These are phyloP conservation scores for Phataginus tetradactyla DNA, from an alignment of 2,797 vertebrate genomes.

Conservation along the genomic window DNA sequence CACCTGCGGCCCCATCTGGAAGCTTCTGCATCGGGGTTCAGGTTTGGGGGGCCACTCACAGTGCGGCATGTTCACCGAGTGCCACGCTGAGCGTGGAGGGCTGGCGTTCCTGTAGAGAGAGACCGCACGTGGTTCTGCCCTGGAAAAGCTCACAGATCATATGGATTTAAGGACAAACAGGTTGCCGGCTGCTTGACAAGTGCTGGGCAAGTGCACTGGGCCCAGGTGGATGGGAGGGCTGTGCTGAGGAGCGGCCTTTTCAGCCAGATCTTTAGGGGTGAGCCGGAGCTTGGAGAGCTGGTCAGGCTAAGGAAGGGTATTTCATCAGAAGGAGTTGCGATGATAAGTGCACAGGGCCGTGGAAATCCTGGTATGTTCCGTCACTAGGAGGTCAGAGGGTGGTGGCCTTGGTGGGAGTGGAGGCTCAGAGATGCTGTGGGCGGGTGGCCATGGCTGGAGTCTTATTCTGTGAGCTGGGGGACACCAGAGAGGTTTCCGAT, in stretches of 20 bases:
- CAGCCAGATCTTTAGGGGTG: rapidly evolving
- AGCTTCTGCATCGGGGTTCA: rapidly evolving
- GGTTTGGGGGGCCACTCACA: rapidly evolving
- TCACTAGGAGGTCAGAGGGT: neutral
- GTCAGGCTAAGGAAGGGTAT: rapidly evolving
- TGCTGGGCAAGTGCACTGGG: rapidly evolving
- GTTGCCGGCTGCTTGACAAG: rapidly evolving
- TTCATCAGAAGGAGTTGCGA: rapidly evolving
- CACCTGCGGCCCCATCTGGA: neutral
- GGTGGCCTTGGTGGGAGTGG: rapidly evolving
- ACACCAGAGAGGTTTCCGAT: neutral
- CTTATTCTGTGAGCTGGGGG: neutral
- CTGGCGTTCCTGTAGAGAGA: rapidly evolving
- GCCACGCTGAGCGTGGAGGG: rapidly evolving
- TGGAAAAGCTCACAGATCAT: neutral
- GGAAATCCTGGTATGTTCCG: neutral
- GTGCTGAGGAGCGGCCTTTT: rapidly evolving
- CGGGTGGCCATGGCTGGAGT: rapidly evolving
- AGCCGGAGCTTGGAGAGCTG: neutral
- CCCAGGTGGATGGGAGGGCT: neutral
- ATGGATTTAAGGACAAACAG: rapidly evolving
- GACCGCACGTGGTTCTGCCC: neutral
- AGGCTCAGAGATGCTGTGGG: neutral
- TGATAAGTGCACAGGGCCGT: rapidly evolving
- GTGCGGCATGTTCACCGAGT: neutral